Conservation (phyloP, 1,140 invertebrate genomes). For the Eumaeus atala region DNA sequence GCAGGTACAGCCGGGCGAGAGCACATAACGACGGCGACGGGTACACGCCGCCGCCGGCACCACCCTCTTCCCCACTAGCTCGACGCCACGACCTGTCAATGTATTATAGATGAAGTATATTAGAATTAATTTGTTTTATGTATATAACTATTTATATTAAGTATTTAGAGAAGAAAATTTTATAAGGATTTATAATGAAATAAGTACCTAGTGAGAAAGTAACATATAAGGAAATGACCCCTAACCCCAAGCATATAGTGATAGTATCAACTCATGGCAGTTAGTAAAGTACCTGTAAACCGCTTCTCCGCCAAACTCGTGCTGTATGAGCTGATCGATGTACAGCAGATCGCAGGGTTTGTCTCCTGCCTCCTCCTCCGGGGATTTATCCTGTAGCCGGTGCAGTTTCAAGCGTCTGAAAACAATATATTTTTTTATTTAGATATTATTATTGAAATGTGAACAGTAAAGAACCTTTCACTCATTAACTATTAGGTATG, state of each 20-base stretch:
- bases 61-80: constrained; percentile 79
- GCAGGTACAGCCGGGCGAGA: constrained; percentile 82
- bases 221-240: no score
- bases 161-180: no score
- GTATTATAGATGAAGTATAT: constrained; percentile 9
- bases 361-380: constrained; percentile 37
- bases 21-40: constrained; percentile 87
- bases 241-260: no score
- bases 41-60: constrained; percentile 79
- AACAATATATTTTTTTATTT: no score
- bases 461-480: no score
- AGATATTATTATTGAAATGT: no score
- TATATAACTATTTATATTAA: no score
- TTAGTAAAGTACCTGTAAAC: constrained; percentile 44
- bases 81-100: constrained; percentile 77
- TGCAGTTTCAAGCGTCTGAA: constrained; percentile 60
- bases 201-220: no score
- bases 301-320: constrained; percentile 70
- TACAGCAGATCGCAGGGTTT: constrained; percentile 66
- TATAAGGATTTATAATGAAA: no score
- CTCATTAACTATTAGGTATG: no score
- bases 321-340: constrained; percentile 77
- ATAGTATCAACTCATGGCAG: background rate
- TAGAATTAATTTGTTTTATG: no score
- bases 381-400: constrained; percentile 48